Base-by-base conservation (phyloP, 1,140 invertebrate genomes). In the Achroia grisella region DNA sequence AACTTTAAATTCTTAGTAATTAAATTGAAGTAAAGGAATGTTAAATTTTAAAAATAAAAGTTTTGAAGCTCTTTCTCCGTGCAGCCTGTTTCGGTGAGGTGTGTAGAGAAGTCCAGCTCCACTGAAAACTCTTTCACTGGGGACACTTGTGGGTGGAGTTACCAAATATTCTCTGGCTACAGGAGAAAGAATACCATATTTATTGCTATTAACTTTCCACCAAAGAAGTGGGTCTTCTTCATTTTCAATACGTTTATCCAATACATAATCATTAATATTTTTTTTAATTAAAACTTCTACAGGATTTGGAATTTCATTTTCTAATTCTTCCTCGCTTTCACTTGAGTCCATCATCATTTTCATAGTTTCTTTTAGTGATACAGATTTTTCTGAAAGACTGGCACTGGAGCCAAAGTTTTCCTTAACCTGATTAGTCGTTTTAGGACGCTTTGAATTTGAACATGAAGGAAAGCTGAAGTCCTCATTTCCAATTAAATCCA, bases 191-290 rank as follows among this genome's bases (percentile, higher is more conserved):
- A n/a, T n/a, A n/a, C n/a, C n/a, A n/a, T n/a, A n/a, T n/a, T n/a
- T n/a, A n/a, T n/a, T n/a, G n/a, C n/a, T n/a, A 47, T 60, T 60
- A 11, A 51, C 41, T 48, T 60, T 60, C 56, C 44, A 56, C 52
- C 52, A 56, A 55, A 48, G 40, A 46, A 60, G 45, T 41, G 48
- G 48, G 39, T 55, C 48, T 47, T 55, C 48, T 47, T 48, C 44
- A 52, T 48, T 56, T 56, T 39, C 32, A 40, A 56, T 47, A 33
- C 44, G 48, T 56, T 56, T 56, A 44, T 52, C 45, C 44, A 43
- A 44, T 10, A 45, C 32, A 39, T 54, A 59, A 39, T 59, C 41
- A 46, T 52, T 43, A 49, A 46, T 46, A 46, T 44, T 49, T 49
- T 49, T 52, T 46, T 46, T 42, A n/a, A 50, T 54, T 49, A 50